Conservation (phyloP, 1,140 invertebrate genomes). For the Mercenaria mercenaria region DNA sequence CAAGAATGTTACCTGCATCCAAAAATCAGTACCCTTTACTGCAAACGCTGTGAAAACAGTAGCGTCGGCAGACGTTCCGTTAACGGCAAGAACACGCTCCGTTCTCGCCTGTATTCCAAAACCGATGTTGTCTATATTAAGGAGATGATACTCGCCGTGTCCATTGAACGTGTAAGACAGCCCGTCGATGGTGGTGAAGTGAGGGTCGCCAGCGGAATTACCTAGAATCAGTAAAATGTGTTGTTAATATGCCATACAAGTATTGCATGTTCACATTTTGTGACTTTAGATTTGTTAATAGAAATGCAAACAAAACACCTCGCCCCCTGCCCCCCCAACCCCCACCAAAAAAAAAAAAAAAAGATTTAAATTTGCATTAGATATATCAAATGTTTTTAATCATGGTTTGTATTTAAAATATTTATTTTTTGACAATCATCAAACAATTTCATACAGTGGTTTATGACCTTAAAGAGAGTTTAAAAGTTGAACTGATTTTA, state of each 20-base stretch:
- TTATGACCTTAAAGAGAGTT: too few species aligned
- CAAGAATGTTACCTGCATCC: conserved; percentile 41
- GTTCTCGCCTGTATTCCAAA: conserved; percentile 39
- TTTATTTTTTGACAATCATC: too few species aligned
- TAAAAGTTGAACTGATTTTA: too few species aligned
- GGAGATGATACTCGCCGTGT: conserved; percentile 97
- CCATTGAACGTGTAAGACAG: conserved; percentile 97
- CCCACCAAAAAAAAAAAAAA: too few species aligned
- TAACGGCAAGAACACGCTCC: not conserved
- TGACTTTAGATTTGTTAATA: too few species aligned
- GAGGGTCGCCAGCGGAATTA: conserved; percentile 92
- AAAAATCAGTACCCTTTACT: not conserved
- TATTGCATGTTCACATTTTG: too few species aligned
- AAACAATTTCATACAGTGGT: too few species aligned
- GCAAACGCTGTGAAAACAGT: conserved; percentile 62
- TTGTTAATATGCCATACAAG: not conserved
- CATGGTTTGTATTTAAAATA: too few species aligned
- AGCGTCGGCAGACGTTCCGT: conserved; percentile 12
- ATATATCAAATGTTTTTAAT: too few species aligned
- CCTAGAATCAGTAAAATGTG: not conserved
- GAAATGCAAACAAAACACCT: too few species aligned
- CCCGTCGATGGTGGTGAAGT: conserved; percentile 96
- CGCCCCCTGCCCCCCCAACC: too few species aligned
- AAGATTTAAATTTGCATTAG: too few species aligned
- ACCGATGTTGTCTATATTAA: not conserved